Evolutionary conservation across 2,888 invertebrate species (phyloP), one percentile per base, ranked within the genome.

Genomic region (Sialis fuliginosa): DNA sequence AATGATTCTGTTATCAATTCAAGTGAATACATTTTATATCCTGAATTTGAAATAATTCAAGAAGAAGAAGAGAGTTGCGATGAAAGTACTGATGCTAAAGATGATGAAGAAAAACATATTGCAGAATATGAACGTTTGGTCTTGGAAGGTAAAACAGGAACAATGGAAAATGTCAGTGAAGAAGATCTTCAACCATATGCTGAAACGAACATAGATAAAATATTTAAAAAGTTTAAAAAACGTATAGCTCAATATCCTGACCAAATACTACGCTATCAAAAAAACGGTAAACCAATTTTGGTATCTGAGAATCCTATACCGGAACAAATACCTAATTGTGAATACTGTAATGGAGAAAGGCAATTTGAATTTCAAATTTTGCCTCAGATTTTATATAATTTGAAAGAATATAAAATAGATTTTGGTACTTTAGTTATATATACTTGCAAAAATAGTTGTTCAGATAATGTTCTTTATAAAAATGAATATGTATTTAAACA

Each of bases 341-440:
- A 72, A 52, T 63, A 73, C 51, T 97, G 97, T 64, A 75, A 78
- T 43, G 71, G 74, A 2, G 68, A 74, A 45, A 75, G 95, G 52
- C 76, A 79, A 54, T 96, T 90, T 71, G 96, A 97, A 68, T 93
- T 91, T 65, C 90, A 90, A 71, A 56, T 65, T 48, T 63, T 66
- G 60, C 65, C 65, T 0, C 64, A 66, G 53, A 53, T 66, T 53
- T 52, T 67, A 7, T 55, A 56, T 40, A 50, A 60, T 37, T 54
- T 67, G 40, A 58, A 63, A 47, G 63, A 65, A 51, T 54, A 56
- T 46, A 55, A 56, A 32, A 49, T 95, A 43, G 96, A 97, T 65
- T 96, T 92, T 90, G 96, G 95, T 22, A 77, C 87, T 12, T 62
- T 97, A 45, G 75, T 76, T 42, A 65, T 96, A 30, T 97, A 84